Evolutionary conservation across 64 coral and sea anemone species (phyloP), one percentile per base, ranked within the genome.

Genomic region (Platygyra sinensis): DNA sequence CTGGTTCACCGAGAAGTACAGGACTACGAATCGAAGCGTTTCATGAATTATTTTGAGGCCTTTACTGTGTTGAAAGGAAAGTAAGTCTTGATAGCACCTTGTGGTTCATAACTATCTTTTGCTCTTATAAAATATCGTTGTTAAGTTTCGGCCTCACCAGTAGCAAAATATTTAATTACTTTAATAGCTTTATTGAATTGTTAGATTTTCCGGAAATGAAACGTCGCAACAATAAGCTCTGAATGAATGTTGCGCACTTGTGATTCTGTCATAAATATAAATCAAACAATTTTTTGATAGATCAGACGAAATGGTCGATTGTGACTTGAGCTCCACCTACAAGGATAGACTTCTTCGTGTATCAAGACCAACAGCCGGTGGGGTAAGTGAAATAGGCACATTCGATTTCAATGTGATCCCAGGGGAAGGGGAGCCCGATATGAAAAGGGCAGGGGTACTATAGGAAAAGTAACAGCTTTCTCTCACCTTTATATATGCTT

Each of bases 1-100:
- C 32, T 83, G 27, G 62, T 83, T 32, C 80, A 83, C 80, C 60
- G 80, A 83, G 80, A 83, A 24, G 80, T 83, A 4, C 80, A 83
- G 46, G 80, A 83, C 62, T 83, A 67, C 62, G 80, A 83, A 83
- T 83, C 80, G 1, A 83, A 67, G 62, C 80, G 80, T 22, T 83
- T 83, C 50, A 67, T 30, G n/a, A 67, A 46, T 67, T 49, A 62
- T n/a, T 83, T 83, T 83, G 30, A 83, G 14, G 30, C 30, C 62
- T 83, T 46, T 61, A 83, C 80, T 8, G 80, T 83, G 8, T 38
- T 83, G 12, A 83, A 83, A 83, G 80, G 80, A 83, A 33, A 61
- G 80, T 83, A n/a, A 65, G 62, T 65, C 6, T 18, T 65, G 62
- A 22, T 20, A 22, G 14, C 62, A 22, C 24, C 62, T 22, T 9